Evolutionary conservation across 1,140 invertebrate species (phyloP).

Genomic region (Orussus abietinus): DNA sequence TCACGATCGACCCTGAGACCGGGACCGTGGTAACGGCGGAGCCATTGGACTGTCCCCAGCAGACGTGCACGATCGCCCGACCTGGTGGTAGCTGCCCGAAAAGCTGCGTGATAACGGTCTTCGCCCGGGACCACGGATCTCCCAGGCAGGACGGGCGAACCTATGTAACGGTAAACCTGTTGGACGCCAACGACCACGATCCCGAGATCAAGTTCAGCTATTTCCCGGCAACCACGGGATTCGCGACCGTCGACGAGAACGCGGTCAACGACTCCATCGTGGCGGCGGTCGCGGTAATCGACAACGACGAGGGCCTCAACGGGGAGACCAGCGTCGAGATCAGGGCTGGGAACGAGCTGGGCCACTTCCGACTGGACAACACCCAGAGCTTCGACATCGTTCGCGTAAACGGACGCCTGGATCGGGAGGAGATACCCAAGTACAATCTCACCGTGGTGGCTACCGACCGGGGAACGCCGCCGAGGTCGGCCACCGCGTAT

Average conservation of each 20-base stretch:
- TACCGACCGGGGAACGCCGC: slow-evolving; percentile 81
- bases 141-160: slow-evolving; percentile 87
- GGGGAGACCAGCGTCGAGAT: slow-evolving; percentile 83
- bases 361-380: slow-evolving; percentile 83
- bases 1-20: slow-evolving; percentile 83
- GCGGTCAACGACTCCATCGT: slow-evolving; percentile 84
- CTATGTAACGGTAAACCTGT: slow-evolving; percentile 89
- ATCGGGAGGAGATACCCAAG: slow-evolving; percentile 86
- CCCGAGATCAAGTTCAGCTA: slow-evolving; percentile 88
- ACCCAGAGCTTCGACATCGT: slow-evolving; percentile 84
- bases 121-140: slow-evolving; percentile 86
- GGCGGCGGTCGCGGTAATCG: slow-evolving; percentile 87
- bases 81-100: slow-evolving; percentile 68
- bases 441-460: slow-evolving; percentile 92
- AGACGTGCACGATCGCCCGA: slow-evolving; percentile 55
- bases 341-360: slow-evolving; percentile 82
- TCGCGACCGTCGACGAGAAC: slow-evolving; percentile 91
- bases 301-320: slow-evolving; percentile 86
- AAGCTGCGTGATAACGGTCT: slow-evolving; percentile 91
- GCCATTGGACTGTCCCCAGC: slow-evolving; percentile 72
- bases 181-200: slow-evolving; percentile 94
- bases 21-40: slow-evolving; percentile 81
- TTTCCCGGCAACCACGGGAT: slow-evolving; percentile 75
- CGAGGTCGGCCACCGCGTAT: slow-evolving; percentile 78
- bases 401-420: slow-evolving; percentile 85